Evolutionary conservation across 2,888 invertebrate genomes (phyloP).

Genomic region (Mactromeris polynyma): DNA sequence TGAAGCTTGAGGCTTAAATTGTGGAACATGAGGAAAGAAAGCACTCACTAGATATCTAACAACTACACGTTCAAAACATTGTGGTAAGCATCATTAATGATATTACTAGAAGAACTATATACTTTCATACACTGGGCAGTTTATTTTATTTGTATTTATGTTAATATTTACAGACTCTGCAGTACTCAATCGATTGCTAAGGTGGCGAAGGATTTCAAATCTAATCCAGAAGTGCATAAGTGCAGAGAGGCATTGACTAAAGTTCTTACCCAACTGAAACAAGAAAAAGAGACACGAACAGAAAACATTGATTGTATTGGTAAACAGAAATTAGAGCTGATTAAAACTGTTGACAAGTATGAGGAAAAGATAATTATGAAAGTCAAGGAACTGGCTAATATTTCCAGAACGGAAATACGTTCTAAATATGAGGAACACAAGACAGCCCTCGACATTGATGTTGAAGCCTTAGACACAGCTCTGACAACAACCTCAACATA

Average conservation of each 20-base stretch:
- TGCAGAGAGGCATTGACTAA: constrained; percentile 1
- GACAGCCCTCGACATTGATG: constrained; percentile 3
- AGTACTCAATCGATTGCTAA: background rate
- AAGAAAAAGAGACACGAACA: constrained; percentile 8
- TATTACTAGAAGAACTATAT: no score
- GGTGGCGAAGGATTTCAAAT: constrained; percentile 14
- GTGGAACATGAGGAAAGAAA: no score
- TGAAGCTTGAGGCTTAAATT: no score
- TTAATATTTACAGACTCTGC: constrained; percentile 3
- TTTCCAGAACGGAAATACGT: constrained; percentile 18
- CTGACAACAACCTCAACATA: background rate
- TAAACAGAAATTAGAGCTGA: constrained; percentile 19
- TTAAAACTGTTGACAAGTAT: constrained; percentile 19
- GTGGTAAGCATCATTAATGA: no score
- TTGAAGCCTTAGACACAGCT: background rate
- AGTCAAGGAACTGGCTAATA: constrained; percentile 21
- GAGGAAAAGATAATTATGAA: constrained; percentile 14
- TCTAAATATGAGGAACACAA: constrained; percentile 31
- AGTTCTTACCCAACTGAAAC: constrained; percentile 13
- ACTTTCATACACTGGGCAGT: no score
- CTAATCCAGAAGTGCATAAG: background rate
- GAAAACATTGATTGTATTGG: constrained; percentile 3
- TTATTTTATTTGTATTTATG: no score
- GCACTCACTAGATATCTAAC: no score
- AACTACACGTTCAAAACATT: no score